phyloP scores from a whole-genome alignment of 2,888 invertebrate species.

The Mythimna lalbum region DNA sequence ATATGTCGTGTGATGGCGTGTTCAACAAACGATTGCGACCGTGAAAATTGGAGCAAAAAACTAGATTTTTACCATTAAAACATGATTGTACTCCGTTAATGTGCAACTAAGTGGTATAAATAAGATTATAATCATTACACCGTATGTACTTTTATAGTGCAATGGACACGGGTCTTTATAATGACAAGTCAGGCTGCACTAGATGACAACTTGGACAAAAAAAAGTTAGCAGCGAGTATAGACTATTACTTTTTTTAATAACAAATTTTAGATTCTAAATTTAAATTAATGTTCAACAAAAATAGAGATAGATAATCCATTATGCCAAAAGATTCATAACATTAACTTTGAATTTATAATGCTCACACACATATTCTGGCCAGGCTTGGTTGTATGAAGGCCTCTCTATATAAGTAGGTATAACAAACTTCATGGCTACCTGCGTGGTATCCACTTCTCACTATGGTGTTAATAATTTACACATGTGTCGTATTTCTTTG shows the following conservation, averaged over 20 bases:
- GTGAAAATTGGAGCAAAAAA: slow-evolving; percentile 82
- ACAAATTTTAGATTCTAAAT: slow-evolving; percentile 7
- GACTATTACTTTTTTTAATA: neutral
- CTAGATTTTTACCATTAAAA: slow-evolving; percentile 78
- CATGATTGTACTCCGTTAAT: slow-evolving; percentile 58
- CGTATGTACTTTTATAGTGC: neutral
- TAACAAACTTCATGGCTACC: slow-evolving; percentile 46
- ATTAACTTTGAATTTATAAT: slow-evolving; percentile 14
- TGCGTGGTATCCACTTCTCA: slow-evolving; percentile 31
- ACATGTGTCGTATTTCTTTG: slow-evolving; percentile 14
- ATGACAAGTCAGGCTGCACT: slow-evolving; percentile 7
- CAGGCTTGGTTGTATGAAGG: slow-evolving; percentile 29
- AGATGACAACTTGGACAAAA: slow-evolving; percentile 1
- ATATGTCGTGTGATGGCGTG: slow-evolving; percentile 53
- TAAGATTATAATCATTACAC: slow-evolving; percentile 46
- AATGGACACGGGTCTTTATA: slow-evolving; percentile 13
- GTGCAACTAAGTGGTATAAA: slow-evolving; percentile 47
- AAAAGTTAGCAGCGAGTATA: neutral
- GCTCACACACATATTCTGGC: slow-evolving; percentile 2
- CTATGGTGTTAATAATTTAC: slow-evolving; percentile 37
- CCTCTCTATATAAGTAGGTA: slow-evolving; percentile 12
- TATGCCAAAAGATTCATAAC: neutral
- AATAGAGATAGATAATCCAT: slow-evolving; percentile 9
- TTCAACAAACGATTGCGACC: slow-evolving; percentile 69
- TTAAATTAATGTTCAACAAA: slow-evolving; percentile 11